A percentile compares a stretch with the other conserved stretches of the same genome.
Evolutionary conservation across 2,888 invertebrate genomes (phyloP).

Genomic region (Penaeus monodon): DNA sequence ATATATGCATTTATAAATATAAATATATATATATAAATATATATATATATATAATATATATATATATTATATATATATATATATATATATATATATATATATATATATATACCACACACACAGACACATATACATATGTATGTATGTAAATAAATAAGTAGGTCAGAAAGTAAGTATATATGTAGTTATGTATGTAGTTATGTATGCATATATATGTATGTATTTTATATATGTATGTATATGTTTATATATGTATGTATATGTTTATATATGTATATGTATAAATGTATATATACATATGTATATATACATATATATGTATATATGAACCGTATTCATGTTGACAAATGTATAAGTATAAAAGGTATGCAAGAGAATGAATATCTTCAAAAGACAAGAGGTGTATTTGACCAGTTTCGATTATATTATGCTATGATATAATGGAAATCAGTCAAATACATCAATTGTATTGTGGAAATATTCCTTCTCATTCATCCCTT

Average conservation of each 20-base stretch:
- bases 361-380: no score
- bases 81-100: conserved; percentile 30
- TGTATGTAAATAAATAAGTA: neutral
- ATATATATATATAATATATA: neutral
- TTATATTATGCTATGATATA: no score
- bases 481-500: no score
- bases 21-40: conserved; percentile 21
- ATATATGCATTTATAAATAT: conserved; percentile 32
- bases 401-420: no score
- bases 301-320: neutral
- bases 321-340: no score
- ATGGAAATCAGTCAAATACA: no score
- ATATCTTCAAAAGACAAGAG: no score
- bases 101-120: conserved; percentile 6
- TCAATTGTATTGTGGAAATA: no score
- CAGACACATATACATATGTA: conserved; percentile 9
- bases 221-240: conserved; percentile 24
- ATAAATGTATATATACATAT: neutral
- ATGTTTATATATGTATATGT: conserved; percentile 6
- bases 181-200: conserved; percentile 17
- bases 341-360: no score
- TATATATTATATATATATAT: conserved; percentile 32
- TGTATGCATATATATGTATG: conserved; percentile 22
- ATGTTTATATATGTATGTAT: conserved; percentile 20
- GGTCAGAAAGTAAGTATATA: no score